Evolutionary conservation across 2,888 invertebrate species (phyloP).

Genomic region (Cosmia pyralina): DNA sequence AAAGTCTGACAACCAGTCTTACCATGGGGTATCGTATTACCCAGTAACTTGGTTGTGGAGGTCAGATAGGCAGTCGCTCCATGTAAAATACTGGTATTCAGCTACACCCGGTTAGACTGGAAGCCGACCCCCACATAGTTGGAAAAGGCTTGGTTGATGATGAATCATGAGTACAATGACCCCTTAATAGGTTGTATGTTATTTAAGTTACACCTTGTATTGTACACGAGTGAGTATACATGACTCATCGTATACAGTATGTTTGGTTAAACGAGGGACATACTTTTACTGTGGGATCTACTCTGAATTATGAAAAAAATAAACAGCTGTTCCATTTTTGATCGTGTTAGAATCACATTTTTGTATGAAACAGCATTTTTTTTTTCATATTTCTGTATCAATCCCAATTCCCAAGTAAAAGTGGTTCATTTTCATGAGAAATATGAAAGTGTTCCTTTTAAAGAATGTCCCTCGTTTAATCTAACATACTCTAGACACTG

Average conservation of each 20-base stretch:
- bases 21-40: no score
- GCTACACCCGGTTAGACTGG: no score
- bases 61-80: no score
- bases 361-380: no score
- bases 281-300: neutral
- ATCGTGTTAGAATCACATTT: neutral
- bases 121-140: no score
- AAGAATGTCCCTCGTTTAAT: neutral
- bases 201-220: no score
- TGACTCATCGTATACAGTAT: neutral
- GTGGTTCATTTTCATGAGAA: neutral
- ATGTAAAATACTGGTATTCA: no score
- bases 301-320: neutral
- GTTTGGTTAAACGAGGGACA: neutral
- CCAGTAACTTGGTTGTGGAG: no score
- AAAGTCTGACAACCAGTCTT: no score
- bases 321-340: neutral
- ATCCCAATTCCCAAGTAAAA: neutral
- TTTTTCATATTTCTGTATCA: neutral
- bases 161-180: no score
- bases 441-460: neutral
- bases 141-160: no score
- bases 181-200: no score
- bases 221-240: neutral
- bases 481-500: neutral